Percentiles rank a stretch among this genome's conserved stretches.
These are phyloP conservation scores for Masnerella sp. DNA, from an alignment of 2,888 invertebrate genomes.

Conservation along the genomic window DNA sequence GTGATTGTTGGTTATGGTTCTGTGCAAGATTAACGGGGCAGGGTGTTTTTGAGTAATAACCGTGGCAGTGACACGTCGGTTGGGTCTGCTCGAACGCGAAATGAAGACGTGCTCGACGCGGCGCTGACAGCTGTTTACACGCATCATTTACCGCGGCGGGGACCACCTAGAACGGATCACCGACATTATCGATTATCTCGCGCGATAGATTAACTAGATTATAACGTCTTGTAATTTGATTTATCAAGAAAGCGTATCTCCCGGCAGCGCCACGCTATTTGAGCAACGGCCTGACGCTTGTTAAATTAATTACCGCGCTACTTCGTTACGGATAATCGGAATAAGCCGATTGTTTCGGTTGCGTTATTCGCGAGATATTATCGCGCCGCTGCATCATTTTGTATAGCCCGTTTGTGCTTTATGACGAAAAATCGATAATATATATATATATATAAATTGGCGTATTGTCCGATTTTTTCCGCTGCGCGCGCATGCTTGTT, in stretches of 20 bases:
- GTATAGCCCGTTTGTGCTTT: slow-evolving; percentile 36
- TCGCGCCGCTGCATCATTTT: slow-evolving; percentile 41
- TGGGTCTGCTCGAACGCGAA: slow-evolving; percentile 24
- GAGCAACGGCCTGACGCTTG: slow-evolving; percentile 56
- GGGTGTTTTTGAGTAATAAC: slow-evolving; percentile 7
- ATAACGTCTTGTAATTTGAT: slow-evolving; percentile 74
- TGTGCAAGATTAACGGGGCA: too few species aligned
- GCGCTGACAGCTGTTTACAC: slow-evolving; percentile 76
- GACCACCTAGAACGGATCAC: slow-evolving; percentile 74
- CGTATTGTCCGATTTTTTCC: slow-evolving; percentile 23
- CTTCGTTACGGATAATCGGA: slow-evolving; percentile 54
- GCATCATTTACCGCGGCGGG: slow-evolving; percentile 73
- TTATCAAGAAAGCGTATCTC: slow-evolving; percentile 75
- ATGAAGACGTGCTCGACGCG: slow-evolving; percentile 44
- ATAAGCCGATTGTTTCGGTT: slow-evolving; percentile 51
- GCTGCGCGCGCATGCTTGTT: slow-evolving; percentile 34
- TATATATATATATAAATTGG: slow-evolving; percentile 23
- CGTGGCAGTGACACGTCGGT: slow-evolving; percentile 19
- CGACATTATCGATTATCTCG: slow-evolving; percentile 76
- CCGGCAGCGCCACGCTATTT: slow-evolving; percentile 45
- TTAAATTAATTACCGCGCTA: slow-evolving; percentile 59
- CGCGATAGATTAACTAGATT: slow-evolving; percentile 76
- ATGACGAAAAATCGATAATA: slow-evolving; percentile 53
- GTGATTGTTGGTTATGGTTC: too few species aligned
- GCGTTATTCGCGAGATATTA: slow-evolving; percentile 40